Evolutionary conservation across 2,888 invertebrate genomes (phyloP).

Genomic region (Yponomeuta cagnagella): DNA sequence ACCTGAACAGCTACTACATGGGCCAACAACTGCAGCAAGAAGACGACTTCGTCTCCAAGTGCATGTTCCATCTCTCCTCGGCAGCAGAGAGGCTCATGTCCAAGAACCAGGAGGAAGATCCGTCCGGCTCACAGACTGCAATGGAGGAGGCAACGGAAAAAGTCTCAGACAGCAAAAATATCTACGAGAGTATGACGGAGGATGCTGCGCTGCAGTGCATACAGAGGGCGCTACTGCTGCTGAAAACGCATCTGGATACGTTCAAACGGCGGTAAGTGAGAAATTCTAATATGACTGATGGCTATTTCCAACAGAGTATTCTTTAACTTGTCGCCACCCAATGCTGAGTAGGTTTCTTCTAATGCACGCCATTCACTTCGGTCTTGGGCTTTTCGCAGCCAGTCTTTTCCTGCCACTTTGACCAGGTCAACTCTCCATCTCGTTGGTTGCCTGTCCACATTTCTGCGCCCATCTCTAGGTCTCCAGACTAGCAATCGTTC

Average conservation of each 20-base stretch:
- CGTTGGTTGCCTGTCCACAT: no score
- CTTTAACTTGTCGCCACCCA: no score
- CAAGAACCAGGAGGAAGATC: conserved; percentile 47
- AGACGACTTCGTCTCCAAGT: conserved; percentile 93
- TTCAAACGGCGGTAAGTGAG: conserved; percentile 82
- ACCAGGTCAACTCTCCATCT: no score
- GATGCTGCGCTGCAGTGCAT: conserved; percentile 92
- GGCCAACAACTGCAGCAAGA: conserved; percentile 93
- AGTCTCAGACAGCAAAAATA: conserved; percentile 37
- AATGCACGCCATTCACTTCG: no score
- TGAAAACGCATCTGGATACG: conserved; percentile 95
- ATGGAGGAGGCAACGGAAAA: conserved; percentile 51
- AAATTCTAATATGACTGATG: no score
- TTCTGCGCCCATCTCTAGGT: no score
- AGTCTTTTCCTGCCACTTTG: no score
- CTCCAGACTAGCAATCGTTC: no score
- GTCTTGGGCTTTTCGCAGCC: no score
- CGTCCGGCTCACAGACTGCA: conserved; percentile 28
- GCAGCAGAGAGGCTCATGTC: conserved; percentile 83
- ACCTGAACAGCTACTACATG: conserved; percentile 95
- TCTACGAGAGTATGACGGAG: conserved; percentile 74
- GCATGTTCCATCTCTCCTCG: conserved; percentile 92
- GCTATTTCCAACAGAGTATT: no score
- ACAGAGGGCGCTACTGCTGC: conserved; percentile 89
- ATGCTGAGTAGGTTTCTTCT: no score